Evolutionary conservation across 1,140 invertebrate species (phyloP), one percentile per base, ranked within the genome.

Genomic region (Euura lappo): DNA sequence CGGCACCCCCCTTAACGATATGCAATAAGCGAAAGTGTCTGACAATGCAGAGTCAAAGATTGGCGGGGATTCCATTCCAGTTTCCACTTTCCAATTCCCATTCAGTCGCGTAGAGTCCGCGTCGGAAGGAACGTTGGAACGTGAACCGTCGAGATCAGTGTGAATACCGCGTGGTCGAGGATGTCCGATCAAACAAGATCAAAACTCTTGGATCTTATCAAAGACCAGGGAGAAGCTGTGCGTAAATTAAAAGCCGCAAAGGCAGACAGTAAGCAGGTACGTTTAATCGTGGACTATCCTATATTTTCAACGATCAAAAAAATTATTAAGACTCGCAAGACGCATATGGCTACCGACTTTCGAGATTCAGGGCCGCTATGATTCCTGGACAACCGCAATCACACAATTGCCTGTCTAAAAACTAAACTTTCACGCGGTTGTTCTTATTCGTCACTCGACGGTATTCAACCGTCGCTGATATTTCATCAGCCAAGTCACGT

Each of bases 201-300:
- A 80, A 84, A 85, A 76, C 83, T 93, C 78, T 83, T 91, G 78
- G 90, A 92, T 82, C 88, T 91, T 88, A 94, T 96, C 75, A 94
- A 94, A 88, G 85, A 90, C 78, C 95, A 96, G 88, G 92, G 94
- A 73, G 93, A 96, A 85, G 79, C 95, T 75, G 95, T 97, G 7
- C 88, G 95, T 82, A 92, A 93, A 87, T 87, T 96, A 72, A 97
- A 97, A 89, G 88, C 92, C 75, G 90, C 92, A 10, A 95, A 96
- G 86, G 94, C 94, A 83, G 91, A 92, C 46, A 91, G 89, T 84
- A 90, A 91, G 76, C 91, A 92, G 91, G 93, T 94, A 86, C 88
- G 80, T 60, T 13, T 60, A 11, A 5, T 11, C 51, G 3, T 60
- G 4, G 3, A n/a, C 3, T 60, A 2, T 60, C 3, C 51, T 11